phyloP scores from a whole-genome alignment of 2,113 vertebrate species.

The Gasterosteus aculeatus region DNA sequence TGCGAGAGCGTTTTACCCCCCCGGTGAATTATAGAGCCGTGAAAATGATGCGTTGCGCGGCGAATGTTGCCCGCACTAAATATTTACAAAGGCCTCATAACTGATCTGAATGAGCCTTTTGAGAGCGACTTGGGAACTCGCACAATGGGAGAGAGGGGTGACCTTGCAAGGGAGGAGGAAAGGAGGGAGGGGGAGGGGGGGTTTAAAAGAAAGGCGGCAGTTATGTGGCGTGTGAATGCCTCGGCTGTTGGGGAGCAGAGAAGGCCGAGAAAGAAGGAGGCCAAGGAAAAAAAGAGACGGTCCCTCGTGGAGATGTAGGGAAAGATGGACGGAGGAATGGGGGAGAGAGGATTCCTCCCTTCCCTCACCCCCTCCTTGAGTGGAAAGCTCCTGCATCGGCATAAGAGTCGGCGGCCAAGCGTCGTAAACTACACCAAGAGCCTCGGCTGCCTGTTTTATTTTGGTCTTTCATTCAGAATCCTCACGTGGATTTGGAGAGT shows the following conservation, averaged over 20 bases:
- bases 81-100: constrained; percentile 76
- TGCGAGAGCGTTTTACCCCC: constrained; percentile 40
- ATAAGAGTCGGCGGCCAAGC: constrained; percentile 21
- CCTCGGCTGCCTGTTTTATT: constrained; percentile 45
- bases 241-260: constrained; percentile 51
- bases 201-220: constrained; percentile 49
- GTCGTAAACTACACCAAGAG: constrained; percentile 37
- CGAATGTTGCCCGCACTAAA: constrained; percentile 60
- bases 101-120: constrained; percentile 70
- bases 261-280: constrained; percentile 40
- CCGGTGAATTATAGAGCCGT: constrained; percentile 55
- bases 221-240: constrained; percentile 69
- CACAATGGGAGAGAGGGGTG: constrained; percentile 70
- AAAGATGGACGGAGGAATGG: constrained; percentile 10
- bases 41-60: constrained; percentile 47
- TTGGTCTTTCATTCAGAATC: constrained; percentile 47
- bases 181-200: constrained; percentile 15
- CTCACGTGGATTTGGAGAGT: constrained; percentile 45
- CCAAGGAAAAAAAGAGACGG: too few species aligned
- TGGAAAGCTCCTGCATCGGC: constrained; percentile 35
- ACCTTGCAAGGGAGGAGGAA: constrained; percentile 58
- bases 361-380: constrained; percentile 7
- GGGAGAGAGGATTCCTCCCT: constrained; percentile 1
- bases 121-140: constrained; percentile 53
- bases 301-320: constrained; percentile 29